A percentile compares a stretch with the other conserved stretches of the same genome.
These are phyloP conservation scores for Rynchops niger DNA, from an alignment of 2,113 vertebrate species.

Conservation along the genomic window DNA sequence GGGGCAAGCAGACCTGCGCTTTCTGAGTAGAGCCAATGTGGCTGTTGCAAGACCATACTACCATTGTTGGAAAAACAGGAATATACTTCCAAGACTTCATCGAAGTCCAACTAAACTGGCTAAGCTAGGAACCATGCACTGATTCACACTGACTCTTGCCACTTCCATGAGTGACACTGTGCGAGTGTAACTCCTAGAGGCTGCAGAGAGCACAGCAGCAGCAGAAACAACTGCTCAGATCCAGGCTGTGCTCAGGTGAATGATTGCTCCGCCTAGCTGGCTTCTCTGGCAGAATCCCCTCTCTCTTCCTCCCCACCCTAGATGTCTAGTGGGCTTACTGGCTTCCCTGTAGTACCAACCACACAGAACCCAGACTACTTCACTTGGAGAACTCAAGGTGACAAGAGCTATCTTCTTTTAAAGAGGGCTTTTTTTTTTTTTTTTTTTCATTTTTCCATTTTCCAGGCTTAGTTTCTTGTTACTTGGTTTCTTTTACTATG, in stretches of 20 bases:
- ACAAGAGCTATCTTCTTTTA: neutral
- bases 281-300: neutral
- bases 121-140: neutral
- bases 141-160: neutral
- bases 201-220: neutral
- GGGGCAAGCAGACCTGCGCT: neutral
- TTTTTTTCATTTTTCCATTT: neutral
- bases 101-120: neutral
- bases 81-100: neutral
- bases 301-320: neutral
- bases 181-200: neutral
- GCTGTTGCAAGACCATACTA: neutral
- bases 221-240: neutral
- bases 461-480: neutral
- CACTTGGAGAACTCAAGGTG: neutral
- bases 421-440: neutral
- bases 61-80: neutral
- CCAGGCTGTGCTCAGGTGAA: neutral
- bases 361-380: neutral
- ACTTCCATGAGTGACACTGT: neutral
- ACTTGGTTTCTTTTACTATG: neutral
- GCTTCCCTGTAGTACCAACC: neutral
- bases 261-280: rapidly evolving
- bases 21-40: neutral
- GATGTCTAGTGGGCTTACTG: neutral